These are phyloP conservation scores for Amphibalanus amphitrite DNA, from an alignment of 1,140 invertebrate genomes.

Conservation along the genomic window DNA sequence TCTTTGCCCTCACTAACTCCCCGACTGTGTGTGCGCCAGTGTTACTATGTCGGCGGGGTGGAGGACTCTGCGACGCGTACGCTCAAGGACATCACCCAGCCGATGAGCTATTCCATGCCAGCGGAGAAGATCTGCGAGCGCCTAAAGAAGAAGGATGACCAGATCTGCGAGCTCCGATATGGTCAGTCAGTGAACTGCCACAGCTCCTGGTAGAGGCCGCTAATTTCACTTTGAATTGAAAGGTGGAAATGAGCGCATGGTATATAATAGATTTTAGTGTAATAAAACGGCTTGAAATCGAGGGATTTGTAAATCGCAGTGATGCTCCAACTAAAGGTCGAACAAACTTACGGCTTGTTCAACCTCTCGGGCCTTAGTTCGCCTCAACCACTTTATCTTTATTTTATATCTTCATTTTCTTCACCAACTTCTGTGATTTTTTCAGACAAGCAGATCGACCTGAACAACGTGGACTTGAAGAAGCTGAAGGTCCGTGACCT, in stretches of 20 bases:
- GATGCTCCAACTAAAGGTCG: too few relatives aligned
- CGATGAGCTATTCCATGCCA: slow-evolving; percentile 86
- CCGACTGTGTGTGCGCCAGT: slow-evolving; percentile 38
- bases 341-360: too few relatives aligned
- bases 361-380: too few relatives aligned
- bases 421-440: slow-evolving; percentile 14
- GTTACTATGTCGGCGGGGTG: slow-evolving; percentile 91
- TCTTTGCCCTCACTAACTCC: slow-evolving; percentile 8
- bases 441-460: slow-evolving; percentile 91
- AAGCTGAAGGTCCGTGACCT: slow-evolving; percentile 94
- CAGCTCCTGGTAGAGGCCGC: too few relatives aligned
- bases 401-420: slow-evolving; percentile 10
- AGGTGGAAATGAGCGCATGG: too few relatives aligned
- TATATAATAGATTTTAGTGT: too few relatives aligned
- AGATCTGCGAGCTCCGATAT: slow-evolving; percentile 93
- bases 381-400: too few relatives aligned
- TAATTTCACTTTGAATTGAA: too few relatives aligned
- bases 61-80: slow-evolving; percentile 95
- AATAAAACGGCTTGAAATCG: too few relatives aligned
- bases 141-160: slow-evolving; percentile 78
- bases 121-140: slow-evolving; percentile 91
- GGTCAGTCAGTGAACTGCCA: too few relatives aligned
- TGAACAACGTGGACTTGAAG: slow-evolving; percentile 87
- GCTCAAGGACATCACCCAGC: slow-evolving; percentile 82
- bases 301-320: too few relatives aligned